A percentile compares a stretch with the other conserved stretches of the same genome.
These are phyloP conservation scores for Quadriops clusia DNA, from an alignment of 2,888 invertebrate species.

Conservation along the genomic window DNA sequence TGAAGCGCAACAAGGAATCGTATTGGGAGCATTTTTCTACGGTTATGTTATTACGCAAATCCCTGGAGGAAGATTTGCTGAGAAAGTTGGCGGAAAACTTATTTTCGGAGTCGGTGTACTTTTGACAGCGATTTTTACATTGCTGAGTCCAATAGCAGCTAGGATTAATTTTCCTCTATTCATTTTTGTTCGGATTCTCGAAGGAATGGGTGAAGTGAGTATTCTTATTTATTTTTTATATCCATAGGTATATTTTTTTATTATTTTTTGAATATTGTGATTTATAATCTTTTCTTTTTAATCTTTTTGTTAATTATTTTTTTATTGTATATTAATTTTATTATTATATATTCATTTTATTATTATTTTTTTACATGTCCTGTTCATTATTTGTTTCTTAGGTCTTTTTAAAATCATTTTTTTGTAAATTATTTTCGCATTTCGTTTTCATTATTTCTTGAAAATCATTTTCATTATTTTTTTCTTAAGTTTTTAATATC, in stretches of 20 bases:
- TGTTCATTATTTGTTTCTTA: no score
- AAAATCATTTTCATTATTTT: no score
- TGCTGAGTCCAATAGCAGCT: slow-evolving; percentile 75
- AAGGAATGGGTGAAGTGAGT: slow-evolving; percentile 69
- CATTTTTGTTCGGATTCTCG: slow-evolving; percentile 61
- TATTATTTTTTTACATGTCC: no score
- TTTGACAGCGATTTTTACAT: slow-evolving; percentile 68
- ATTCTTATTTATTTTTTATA: slow-evolving; percentile 6
- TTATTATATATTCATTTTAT: slow-evolving; percentile 7
- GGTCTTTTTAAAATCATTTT: no score
- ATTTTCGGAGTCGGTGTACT: slow-evolving; percentile 74
- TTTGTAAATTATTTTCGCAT: no score
- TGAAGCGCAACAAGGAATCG: slow-evolving; percentile 65
- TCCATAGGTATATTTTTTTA: neutral
- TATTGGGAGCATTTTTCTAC: slow-evolving; percentile 73
- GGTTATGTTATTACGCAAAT: slow-evolving; percentile 74
- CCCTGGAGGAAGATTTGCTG: slow-evolving; percentile 74
- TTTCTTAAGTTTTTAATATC: no score
- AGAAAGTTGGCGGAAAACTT: slow-evolving; percentile 76
- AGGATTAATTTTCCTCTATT: slow-evolving; percentile 52
- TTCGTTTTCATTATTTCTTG: no score
- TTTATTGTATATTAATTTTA: slow-evolving; percentile 3
- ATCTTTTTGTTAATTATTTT: neutral
- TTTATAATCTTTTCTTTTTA: slow-evolving; percentile 1
- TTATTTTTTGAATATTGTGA: neutral